Conservation (phyloP, 2,113 vertebrate genomes). For the Phalacrocorax carbo region DNA sequence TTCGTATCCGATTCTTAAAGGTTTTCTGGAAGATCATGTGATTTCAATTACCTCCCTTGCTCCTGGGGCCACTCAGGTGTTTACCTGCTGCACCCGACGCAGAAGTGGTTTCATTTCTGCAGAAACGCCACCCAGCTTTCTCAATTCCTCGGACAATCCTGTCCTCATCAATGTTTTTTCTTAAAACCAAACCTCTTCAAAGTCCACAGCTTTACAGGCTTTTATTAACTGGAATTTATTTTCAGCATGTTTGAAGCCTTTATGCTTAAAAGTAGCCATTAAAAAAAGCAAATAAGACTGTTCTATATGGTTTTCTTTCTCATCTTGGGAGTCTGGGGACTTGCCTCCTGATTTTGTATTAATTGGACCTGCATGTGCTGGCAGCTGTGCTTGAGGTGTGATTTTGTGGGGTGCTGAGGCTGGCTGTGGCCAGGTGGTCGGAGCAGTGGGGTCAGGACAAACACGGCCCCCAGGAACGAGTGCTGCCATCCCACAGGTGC, state of each 20-base stretch:
- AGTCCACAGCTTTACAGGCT: not conserved
- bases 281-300: not conserved
- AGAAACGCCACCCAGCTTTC: not conserved
- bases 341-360: not conserved
- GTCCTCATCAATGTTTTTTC: not conserved
- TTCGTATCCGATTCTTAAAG: not conserved
- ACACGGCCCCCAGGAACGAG: rapidly evolving
- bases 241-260: not conserved
- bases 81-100: not conserved
- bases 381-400: not conserved
- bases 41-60: not conserved
- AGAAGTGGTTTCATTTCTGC: not conserved
- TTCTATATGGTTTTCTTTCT: not conserved
- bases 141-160: not conserved
- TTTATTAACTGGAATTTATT: not conserved
- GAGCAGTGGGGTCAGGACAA: not conserved
- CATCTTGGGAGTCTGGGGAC: not conserved
- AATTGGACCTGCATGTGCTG: not conserved
- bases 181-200: not conserved
- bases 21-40: not conserved
- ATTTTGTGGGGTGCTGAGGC: not conserved
- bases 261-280: not conserved
- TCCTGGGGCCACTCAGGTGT: not conserved
- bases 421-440: not conserved
- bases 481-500: not conserved